Conservation (phyloP, 2,888 invertebrate genomes). For the Chloroclystis v-ata region DNA sequence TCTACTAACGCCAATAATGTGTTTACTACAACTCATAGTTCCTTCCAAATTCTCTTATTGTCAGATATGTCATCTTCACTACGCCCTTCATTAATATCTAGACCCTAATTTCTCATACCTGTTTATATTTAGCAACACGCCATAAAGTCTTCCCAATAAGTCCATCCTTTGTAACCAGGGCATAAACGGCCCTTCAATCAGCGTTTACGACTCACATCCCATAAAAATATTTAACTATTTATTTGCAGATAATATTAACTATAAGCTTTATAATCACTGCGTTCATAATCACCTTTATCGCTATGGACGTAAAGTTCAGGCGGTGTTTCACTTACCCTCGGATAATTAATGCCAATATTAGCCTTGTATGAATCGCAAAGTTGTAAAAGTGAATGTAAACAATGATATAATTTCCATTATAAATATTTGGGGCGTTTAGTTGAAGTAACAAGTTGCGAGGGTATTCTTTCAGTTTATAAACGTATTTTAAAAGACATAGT, state of each 20-base stretch:
- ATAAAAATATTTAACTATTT: conserved; percentile 77
- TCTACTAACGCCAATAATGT: too few species aligned
- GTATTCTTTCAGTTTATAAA: too few species aligned
- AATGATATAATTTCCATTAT: conserved; percentile 15
- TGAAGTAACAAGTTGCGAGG: neutral
- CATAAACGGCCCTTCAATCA: conserved; percentile 69
- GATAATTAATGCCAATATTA: conserved; percentile 58
- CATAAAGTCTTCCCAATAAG: conserved; percentile 45
- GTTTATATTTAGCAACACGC: conserved; percentile 16
- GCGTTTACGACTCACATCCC: conserved; percentile 68
- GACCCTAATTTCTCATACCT: conserved; percentile 23
- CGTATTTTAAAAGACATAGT: too few species aligned
- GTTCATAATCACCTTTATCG: conserved; percentile 29
- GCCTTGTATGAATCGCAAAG: conserved; percentile 40
- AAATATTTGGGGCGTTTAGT: conserved; percentile 1
- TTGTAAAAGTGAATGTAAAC: conserved; percentile 32
- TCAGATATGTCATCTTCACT: too few species aligned
- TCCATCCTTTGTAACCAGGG: conserved; percentile 42
- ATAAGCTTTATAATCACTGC: conserved; percentile 31
- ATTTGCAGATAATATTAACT: conserved; percentile 74
- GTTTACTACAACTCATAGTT: too few species aligned
- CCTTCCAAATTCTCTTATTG: too few species aligned
- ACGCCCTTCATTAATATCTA: neutral
- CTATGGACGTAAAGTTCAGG: conserved; percentile 26
- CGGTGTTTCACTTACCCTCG: conserved; percentile 28